Conservation (phyloP, 2,113 vertebrate species). For the Corydoras maculifer region DNA sequence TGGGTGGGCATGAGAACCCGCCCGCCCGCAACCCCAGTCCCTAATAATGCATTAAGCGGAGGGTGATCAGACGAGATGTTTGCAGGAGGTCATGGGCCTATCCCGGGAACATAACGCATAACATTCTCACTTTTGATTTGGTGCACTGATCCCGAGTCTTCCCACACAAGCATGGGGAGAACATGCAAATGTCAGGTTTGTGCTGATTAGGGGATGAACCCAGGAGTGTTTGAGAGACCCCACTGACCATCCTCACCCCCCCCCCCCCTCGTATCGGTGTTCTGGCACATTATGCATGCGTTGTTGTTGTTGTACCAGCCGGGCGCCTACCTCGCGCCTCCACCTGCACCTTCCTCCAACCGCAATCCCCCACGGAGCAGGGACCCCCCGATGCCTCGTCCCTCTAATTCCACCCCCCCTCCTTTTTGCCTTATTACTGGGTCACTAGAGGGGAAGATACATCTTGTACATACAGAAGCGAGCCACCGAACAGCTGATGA, state of each 20-base stretch:
- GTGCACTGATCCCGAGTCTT: no score
- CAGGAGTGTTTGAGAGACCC: not conserved
- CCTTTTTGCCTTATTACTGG: not conserved
- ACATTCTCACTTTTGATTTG: no score
- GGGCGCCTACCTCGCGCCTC: not conserved
- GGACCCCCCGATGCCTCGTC: constrained; percentile 23
- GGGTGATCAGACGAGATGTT: no score
- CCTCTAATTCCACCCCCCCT: constrained; percentile 47
- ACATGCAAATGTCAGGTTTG: no score
- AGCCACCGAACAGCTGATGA: constrained; percentile 65
- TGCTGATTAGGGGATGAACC: no score
- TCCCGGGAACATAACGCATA: no score
- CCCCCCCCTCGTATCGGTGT: constrained; percentile 2
- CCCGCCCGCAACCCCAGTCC: no score
- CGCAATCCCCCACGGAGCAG: not conserved
- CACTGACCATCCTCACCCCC: not conserved
- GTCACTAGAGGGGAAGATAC: constrained; percentile 46
- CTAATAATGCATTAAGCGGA: no score
- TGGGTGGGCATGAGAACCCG: no score
- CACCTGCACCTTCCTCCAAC: constrained; percentile 1
- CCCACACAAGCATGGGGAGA: no score
- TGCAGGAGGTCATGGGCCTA: no score
- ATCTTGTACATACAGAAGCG: constrained; percentile 59
- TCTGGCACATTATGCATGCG: constrained; percentile 21
- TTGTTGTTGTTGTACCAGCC: constrained; percentile 4